A percentile compares a stretch with the other conserved stretches of the same genome.
phyloP scores from a whole-genome alignment of 2,797 vertebrate genomes.

The Synanceia verrucosa region DNA sequence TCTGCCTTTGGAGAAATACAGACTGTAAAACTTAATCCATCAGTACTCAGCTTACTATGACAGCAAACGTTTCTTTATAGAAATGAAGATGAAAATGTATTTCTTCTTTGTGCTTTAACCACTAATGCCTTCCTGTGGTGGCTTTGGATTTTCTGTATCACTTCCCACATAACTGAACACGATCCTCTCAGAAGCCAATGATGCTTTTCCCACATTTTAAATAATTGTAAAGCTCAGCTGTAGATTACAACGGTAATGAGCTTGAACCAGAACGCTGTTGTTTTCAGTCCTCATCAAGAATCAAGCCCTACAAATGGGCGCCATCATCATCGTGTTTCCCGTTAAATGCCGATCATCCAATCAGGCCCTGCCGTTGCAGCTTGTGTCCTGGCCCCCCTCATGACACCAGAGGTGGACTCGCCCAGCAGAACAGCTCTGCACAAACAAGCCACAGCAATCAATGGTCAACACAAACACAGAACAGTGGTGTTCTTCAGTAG shows the following conservation, averaged over 20 bases:
- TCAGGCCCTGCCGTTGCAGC: slow-evolving; percentile 26
- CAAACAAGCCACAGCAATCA: slow-evolving; percentile 68
- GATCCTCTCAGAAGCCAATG: slow-evolving; percentile 8
- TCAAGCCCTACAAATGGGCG: slow-evolving; percentile 5
- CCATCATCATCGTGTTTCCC: slow-evolving; percentile 28
- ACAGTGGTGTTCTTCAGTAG: slow-evolving; percentile 23
- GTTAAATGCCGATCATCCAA: slow-evolving; percentile 40
- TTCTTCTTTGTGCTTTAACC: slow-evolving; percentile 9
- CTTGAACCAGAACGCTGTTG: neutral
- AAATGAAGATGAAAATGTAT: slow-evolving; percentile 18
- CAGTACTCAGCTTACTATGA: slow-evolving; percentile 13
- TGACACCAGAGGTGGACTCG: slow-evolving; percentile 31
- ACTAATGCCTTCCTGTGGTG: slow-evolving; percentile 36
- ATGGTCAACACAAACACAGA: slow-evolving; percentile 66
- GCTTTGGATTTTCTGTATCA: slow-evolving; percentile 19
- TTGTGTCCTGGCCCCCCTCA: slow-evolving; percentile 12
- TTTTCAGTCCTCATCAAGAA: slow-evolving; percentile 32
- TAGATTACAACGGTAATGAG: slow-evolving; percentile 40
- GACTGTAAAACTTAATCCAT: slow-evolving; percentile 31
- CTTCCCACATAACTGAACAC: slow-evolving; percentile 37
- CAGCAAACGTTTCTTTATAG: slow-evolving; percentile 24
- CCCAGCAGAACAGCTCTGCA: slow-evolving; percentile 26
- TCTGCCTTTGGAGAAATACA: slow-evolving; percentile 25
- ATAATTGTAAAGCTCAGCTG: slow-evolving; percentile 23
- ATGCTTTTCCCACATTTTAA: slow-evolving; percentile 27